These are phyloP conservation scores for Chloroclystis v-ata DNA, from an alignment of 2,888 invertebrate genomes.

Conservation along the genomic window DNA sequence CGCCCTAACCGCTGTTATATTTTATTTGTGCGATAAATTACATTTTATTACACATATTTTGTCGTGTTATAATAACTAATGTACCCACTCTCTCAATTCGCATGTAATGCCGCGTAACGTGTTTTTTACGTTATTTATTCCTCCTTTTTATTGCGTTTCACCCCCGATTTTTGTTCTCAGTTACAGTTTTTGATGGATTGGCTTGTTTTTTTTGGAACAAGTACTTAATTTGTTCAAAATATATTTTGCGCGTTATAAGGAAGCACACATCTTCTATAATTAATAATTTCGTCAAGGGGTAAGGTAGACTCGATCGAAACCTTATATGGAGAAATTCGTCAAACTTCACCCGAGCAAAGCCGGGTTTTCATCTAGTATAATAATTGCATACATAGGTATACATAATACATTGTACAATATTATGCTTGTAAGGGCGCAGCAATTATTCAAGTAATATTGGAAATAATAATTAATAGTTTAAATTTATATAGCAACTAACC, in stretches of 20 bases:
- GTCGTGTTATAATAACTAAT: slow-evolving; percentile 80
- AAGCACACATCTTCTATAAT: too few relatives aligned
- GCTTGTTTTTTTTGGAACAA: slow-evolving; percentile 19
- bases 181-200: slow-evolving; percentile 35
- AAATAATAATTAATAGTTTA: too few relatives aligned
- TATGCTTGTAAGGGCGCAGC: too few relatives aligned
- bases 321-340: too few relatives aligned
- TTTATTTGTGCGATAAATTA: slow-evolving; percentile 78
- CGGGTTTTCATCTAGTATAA: too few relatives aligned
- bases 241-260: not conserved
- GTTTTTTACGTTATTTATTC: slow-evolving; percentile 66
- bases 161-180: slow-evolving; percentile 44
- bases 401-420: too few relatives aligned
- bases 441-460: too few relatives aligned
- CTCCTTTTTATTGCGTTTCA: slow-evolving; percentile 56
- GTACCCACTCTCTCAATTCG: slow-evolving; percentile 75
- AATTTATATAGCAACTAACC: too few relatives aligned
- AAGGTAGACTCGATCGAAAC: too few relatives aligned
- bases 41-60: slow-evolving; percentile 80
- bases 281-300: too few relatives aligned
- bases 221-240: not conserved
- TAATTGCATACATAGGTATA: too few relatives aligned
- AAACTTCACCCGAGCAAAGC: too few relatives aligned
- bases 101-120: slow-evolving; percentile 72
- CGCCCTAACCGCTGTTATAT: slow-evolving; percentile 76